Conservation (phyloP, 2,797 vertebrate species). For the Sus cebifrons region DNA sequence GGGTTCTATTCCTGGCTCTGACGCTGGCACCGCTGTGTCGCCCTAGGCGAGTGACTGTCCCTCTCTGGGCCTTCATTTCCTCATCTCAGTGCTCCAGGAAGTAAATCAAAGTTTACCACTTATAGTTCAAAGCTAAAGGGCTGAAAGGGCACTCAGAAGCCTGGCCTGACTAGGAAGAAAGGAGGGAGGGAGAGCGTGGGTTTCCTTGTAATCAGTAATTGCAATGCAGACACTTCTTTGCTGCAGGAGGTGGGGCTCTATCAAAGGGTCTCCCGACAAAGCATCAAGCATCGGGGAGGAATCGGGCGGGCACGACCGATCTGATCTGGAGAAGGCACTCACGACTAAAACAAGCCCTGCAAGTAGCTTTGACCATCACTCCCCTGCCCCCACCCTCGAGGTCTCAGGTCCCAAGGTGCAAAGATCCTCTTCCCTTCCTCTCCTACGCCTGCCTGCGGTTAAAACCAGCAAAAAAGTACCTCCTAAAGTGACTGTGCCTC, state of each 20-base stretch:
- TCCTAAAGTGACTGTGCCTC: not conserved
- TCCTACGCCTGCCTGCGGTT: not conserved
- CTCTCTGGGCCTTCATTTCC: conserved; percentile 31
- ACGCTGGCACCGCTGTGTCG: conserved; percentile 37
- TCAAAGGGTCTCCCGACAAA: not conserved
- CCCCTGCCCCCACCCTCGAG: too few species aligned
- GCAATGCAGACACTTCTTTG: not conserved
- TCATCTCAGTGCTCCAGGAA: not conserved
- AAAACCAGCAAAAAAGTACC: not conserved
- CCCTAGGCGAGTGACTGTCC: not conserved
- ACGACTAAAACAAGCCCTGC: not conserved
- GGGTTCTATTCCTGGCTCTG: conserved; percentile 53
- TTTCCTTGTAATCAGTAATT: not conserved
- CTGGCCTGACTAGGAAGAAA: not conserved
- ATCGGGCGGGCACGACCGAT: not conserved
- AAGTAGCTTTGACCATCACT: not conserved
- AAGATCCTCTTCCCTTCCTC: not conserved
- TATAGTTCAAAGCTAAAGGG: not conserved
- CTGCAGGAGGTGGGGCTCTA: not conserved
- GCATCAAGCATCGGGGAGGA: not conserved
- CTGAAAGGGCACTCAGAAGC: not conserved
- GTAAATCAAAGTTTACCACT: conserved; percentile 3
- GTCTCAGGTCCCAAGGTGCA: not conserved
- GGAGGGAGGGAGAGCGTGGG: not conserved
- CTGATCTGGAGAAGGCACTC: not conserved